These are phyloP conservation scores for Panthera leo DNA, from an alignment of 2,113 vertebrate species.

Conservation along the genomic window DNA sequence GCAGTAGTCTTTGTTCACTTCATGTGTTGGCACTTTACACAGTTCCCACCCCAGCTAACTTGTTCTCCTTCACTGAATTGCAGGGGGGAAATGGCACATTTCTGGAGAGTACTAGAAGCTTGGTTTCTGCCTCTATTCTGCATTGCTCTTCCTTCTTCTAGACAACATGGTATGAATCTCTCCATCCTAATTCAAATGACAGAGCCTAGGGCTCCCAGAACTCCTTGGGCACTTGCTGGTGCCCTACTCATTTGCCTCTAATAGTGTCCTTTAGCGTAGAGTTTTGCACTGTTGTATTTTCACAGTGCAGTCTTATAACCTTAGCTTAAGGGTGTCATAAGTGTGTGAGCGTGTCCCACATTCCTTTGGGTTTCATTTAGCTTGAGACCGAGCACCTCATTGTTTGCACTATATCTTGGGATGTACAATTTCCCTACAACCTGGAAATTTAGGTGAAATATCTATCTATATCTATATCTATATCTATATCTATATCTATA, in stretches of 20 bases:
- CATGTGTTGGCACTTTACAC: not conserved
- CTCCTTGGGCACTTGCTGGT: not conserved
- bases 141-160: not conserved
- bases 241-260: not conserved
- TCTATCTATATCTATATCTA: not conserved
- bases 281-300: not conserved
- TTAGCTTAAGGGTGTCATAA: not conserved
- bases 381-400: not conserved
- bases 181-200: not conserved
- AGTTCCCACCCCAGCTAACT: not conserved
- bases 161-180: not conserved
- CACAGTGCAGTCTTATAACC: not conserved
- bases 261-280: not conserved
- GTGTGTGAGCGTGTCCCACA: not conserved
- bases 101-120: not conserved
- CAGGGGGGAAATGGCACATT: not conserved
- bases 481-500: no score
- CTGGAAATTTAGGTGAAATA: not conserved
- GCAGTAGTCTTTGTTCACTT: not conserved
- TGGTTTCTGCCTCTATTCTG: not conserved
- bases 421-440: not conserved
- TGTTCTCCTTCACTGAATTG: constrained; percentile 11
- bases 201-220: not conserved
- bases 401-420: not conserved
- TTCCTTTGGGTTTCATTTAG: not conserved